Percentiles rank a stretch among this genome's conserved stretches.
Evolutionary conservation across 2,888 invertebrate genomes (phyloP).

Genomic region (Herminia tarsipennalis): DNA sequence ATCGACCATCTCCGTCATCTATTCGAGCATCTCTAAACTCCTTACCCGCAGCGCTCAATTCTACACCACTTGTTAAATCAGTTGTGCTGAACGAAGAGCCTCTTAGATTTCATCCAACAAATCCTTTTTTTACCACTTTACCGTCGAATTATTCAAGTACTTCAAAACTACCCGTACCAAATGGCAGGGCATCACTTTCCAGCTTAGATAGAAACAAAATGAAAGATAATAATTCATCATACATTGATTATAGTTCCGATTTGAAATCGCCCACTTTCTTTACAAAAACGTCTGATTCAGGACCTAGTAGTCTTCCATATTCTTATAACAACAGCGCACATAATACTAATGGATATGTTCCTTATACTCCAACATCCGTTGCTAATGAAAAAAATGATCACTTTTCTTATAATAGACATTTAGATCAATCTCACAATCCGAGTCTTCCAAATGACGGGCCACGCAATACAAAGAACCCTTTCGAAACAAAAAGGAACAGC

Average conservation of each 20-base stretch:
- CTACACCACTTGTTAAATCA: conserved; percentile 69
- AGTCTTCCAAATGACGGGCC: conserved; percentile 53
- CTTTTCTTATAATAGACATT: conserved; percentile 48
- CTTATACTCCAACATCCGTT: conserved; percentile 37
- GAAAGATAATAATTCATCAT: conserved; percentile 53
- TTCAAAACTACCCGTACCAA: conserved; percentile 78
- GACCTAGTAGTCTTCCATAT: conserved; percentile 60
- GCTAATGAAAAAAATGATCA: conserved; percentile 53
- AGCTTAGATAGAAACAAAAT: conserved; percentile 74
- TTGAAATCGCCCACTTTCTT: conserved; percentile 65
- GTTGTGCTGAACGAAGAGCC: conserved; percentile 62
- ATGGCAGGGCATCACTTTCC: conserved; percentile 63
- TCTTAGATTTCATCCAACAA: conserved; percentile 76
- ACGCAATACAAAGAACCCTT: conserved; percentile 64
- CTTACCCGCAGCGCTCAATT: conserved; percentile 64
- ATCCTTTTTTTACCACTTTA: conserved; percentile 80
- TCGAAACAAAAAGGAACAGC: conserved; percentile 66
- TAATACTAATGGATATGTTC: conserved; percentile 57
- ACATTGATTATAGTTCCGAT: conserved; percentile 56
- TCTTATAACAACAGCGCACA: conserved; percentile 48
- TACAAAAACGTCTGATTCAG: conserved; percentile 56
- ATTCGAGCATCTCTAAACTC: conserved; percentile 66
- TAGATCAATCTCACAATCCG: conserved; percentile 50
- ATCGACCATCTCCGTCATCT: conserved; percentile 55
- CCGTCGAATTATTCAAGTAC: conserved; percentile 73